phyloP scores from a whole-genome alignment of 2,797 vertebrate genomes.

The Enteromius paludinosus region DNA sequence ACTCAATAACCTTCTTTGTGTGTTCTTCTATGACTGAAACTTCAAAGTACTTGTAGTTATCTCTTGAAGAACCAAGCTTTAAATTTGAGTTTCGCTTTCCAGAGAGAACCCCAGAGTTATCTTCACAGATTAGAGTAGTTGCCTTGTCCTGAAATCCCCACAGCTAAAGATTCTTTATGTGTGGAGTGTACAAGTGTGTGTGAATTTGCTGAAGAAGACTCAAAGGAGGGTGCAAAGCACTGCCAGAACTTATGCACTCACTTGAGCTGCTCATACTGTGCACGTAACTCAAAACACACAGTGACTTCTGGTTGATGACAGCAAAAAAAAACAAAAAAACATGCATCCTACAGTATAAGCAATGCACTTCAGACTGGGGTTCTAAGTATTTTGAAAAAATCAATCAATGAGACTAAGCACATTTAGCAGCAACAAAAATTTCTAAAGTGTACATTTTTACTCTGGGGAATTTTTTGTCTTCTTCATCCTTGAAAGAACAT shows the following conservation, averaged over 20 bases:
- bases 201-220: constrained; percentile 7
- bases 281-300: constrained; percentile 27
- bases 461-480: not conserved
- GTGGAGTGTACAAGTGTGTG: constrained; percentile 1
- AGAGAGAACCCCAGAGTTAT: not conserved
- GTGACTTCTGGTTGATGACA: constrained; percentile 34
- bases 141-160: constrained; percentile 4
- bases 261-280: constrained; percentile 19
- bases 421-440: not conserved
- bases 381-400: constrained; percentile 11
- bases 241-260: constrained; percentile 19
- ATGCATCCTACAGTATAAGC: too few relatives aligned
- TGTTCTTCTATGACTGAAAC: not conserved
- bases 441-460: not conserved
- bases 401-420: not conserved
- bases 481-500: not conserved
- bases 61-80: not conserved
- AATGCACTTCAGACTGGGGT: constrained; percentile 5
- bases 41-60: not conserved
- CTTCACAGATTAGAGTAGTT: constrained; percentile 16
- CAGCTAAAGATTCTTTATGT: not conserved
- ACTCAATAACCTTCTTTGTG: not conserved
- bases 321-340: constrained; percentile 14
- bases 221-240: not conserved
- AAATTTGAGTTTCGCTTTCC: not conserved